Conservation (phyloP, 2,113 vertebrate species). For the Burhinus oedicnemus region DNA sequence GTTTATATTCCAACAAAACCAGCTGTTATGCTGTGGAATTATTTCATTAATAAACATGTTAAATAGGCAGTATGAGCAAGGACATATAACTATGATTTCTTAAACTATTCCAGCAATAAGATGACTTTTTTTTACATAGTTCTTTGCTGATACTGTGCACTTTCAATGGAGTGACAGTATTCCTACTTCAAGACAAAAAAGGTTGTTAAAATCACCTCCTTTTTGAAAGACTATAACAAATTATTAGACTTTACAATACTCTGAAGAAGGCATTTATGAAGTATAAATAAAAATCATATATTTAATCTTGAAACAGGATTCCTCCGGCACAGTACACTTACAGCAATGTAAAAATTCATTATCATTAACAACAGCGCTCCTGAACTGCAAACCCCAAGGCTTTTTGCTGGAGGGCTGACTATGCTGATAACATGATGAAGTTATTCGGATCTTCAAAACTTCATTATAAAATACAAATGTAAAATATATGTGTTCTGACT, state of each 20-base stretch:
- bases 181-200: not conserved
- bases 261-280: not conserved
- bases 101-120: not conserved
- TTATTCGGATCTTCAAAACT: not conserved
- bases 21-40: not conserved
- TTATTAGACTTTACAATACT: not conserved
- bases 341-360: not conserved
- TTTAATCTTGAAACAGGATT: not conserved
- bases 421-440: not conserved
- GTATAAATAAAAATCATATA: not conserved
- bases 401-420: not conserved
- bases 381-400: not conserved
- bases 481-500: not conserved
- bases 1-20: not conserved
- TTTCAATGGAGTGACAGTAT: not conserved
- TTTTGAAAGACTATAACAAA: not conserved
- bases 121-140: not conserved
- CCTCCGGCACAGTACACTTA: not conserved
- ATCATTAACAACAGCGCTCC: not conserved
- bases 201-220: not conserved
- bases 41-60: not conserved
- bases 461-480: constrained; percentile 40
- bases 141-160: not conserved
- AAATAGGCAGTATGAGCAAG: not conserved
- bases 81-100: not conserved